Conservation (phyloP, 2,888 invertebrate species). For the Sarcophaga subvicina region DNA sequence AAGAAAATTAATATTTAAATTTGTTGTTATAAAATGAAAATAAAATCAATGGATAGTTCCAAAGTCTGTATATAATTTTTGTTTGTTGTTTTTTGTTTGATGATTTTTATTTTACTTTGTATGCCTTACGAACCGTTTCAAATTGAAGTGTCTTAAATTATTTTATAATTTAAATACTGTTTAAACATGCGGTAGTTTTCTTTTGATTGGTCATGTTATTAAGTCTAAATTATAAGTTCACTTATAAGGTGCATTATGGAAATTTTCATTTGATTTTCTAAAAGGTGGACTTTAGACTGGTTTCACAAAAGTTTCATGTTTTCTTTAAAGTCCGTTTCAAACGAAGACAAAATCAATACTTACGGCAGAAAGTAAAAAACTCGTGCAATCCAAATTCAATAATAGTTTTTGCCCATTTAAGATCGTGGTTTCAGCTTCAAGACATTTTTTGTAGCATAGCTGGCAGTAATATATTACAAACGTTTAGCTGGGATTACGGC, state of each 20-base stretch:
- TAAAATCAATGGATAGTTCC: constrained; percentile 16
- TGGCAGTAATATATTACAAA: too few relatives aligned
- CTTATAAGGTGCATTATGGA: constrained; percentile 40
- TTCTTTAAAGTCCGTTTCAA: too few relatives aligned
- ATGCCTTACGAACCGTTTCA: constrained; percentile 32
- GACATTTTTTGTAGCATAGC: too few relatives aligned
- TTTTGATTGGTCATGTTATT: constrained; percentile 59
- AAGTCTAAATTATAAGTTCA: constrained; percentile 68
- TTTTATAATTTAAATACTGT: constrained; percentile 5
- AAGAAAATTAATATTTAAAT: constrained; percentile 56
- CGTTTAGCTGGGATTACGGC: too few relatives aligned
- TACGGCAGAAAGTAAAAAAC: too few relatives aligned
- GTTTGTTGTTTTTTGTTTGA: neutral
- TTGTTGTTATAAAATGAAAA: constrained; percentile 43
- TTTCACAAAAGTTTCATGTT: too few relatives aligned
- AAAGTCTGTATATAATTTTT: constrained; percentile 30
- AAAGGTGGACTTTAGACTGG: neutral
- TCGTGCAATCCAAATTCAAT: too few relatives aligned
- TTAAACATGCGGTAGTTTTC: constrained; percentile 54
- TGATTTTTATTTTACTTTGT: neutral
- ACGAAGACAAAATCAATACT: too few relatives aligned
- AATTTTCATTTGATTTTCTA: constrained; percentile 40
- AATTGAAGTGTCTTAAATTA: constrained; percentile 53
- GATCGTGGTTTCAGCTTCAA: too few relatives aligned
- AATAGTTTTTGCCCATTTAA: too few relatives aligned